phyloP scores from a whole-genome alignment of 2,888 invertebrate genomes.

The Diaperis boleti region DNA sequence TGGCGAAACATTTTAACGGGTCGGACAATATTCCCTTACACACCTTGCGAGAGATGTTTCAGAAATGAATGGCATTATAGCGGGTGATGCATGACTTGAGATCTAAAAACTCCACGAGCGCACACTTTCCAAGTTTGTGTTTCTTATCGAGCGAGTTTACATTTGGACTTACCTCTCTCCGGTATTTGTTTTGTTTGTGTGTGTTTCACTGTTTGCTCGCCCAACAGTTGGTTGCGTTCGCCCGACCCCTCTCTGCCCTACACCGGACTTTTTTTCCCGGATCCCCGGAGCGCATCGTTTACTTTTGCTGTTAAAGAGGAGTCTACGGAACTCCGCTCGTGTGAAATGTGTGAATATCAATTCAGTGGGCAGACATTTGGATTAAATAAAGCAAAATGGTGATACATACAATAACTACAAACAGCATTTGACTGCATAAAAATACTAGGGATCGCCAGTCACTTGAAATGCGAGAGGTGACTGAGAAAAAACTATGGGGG shows the following conservation, averaged over 20 bases:
- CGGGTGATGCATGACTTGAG: slow-evolving; percentile 42
- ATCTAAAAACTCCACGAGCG: slow-evolving; percentile 42
- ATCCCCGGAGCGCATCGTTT: slow-evolving; percentile 12
- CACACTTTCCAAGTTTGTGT: slow-evolving; percentile 46
- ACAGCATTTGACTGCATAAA: no score
- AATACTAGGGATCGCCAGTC: no score
- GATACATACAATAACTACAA: no score
- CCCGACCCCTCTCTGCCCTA: slow-evolving; percentile 5
- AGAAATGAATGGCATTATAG: slow-evolving; percentile 42
- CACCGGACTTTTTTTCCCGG: neutral
- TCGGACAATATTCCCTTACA: slow-evolving; percentile 37
- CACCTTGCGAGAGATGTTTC: slow-evolving; percentile 30
- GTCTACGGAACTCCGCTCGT: no score
- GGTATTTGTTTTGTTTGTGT: slow-evolving; percentile 50
- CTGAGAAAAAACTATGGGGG: no score
- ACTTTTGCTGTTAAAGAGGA: slow-evolving; percentile 26
- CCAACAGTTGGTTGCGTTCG: slow-evolving; percentile 48
- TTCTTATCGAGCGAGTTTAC: slow-evolving; percentile 49
- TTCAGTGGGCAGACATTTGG: no score
- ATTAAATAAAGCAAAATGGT: no score
- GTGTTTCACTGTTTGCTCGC: slow-evolving; percentile 47
- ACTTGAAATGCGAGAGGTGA: no score
- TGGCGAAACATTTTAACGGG: slow-evolving; percentile 33
- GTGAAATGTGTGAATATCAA: no score
- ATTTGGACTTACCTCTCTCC: slow-evolving; percentile 48